phyloP scores from a whole-genome alignment of 2,113 vertebrate species.

The Coptodon bakossiorum region DNA sequence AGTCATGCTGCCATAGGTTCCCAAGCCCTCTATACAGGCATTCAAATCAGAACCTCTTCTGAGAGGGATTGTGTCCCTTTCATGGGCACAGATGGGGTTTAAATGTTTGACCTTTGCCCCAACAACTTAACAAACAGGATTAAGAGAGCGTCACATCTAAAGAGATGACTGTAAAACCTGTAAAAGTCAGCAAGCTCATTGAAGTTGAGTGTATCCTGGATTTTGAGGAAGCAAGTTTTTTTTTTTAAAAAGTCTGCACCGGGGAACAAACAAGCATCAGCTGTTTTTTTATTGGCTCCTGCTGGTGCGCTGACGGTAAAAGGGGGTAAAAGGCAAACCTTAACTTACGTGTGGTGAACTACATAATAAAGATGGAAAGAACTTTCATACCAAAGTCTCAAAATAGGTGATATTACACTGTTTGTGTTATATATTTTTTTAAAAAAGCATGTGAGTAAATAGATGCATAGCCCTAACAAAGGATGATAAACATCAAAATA shows the following conservation, averaged over 20 bases:
- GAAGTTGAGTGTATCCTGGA: background rate
- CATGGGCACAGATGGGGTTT: conserved; percentile 16
- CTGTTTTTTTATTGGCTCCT: background rate
- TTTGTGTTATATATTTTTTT: background rate
- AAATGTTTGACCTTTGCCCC: background rate
- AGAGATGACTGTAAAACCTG: background rate
- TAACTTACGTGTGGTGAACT: background rate
- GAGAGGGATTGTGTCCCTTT: background rate
- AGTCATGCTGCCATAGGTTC: background rate
- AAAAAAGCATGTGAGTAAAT: background rate
- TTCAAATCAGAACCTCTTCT: conserved; percentile 23
- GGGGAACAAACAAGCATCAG: background rate
- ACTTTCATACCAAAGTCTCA: background rate
- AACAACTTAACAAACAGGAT: background rate
- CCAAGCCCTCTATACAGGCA: background rate
- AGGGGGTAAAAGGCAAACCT: background rate
- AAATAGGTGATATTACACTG: background rate
- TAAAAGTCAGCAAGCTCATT: background rate
- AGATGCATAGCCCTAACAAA: background rate
- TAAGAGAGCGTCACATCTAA: background rate
- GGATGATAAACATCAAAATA: background rate
- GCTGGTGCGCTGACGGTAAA: background rate
- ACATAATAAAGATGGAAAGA: background rate
- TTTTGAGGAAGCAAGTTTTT: background rate
- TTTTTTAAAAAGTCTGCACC: fast-evolving